Percentiles rank a stretch among this genome's conserved stretches.
Conservation (phyloP, 2,888 invertebrate genomes). For the Brachypterus glaber region DNA sequence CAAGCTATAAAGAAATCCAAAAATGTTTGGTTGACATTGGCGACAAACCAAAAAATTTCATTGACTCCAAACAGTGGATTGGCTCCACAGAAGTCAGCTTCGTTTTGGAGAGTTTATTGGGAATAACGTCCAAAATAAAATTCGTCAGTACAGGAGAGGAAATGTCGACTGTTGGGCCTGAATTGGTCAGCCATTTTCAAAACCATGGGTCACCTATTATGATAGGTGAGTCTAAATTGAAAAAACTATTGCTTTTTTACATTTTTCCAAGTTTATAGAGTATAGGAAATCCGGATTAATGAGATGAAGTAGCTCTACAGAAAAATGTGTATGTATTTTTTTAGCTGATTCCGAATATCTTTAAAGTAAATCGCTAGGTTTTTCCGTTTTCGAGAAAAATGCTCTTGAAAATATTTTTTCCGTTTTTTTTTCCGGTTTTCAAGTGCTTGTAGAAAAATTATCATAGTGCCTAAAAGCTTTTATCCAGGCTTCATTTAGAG, state of each 20-base stretch:
- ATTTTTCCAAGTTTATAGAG: too few species aligned
- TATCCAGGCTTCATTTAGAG: too few species aligned
- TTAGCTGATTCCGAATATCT: too few species aligned
- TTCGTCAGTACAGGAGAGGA: slow-evolving; percentile 81
- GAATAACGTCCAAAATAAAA: slow-evolving; percentile 70
- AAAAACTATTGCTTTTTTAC: not conserved
- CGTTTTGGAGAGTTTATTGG: slow-evolving; percentile 73
- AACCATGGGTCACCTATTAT: slow-evolving; percentile 93
- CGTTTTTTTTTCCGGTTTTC: too few species aligned
- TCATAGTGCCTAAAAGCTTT: too few species aligned
- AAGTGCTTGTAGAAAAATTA: too few species aligned
- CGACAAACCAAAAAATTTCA: slow-evolving; percentile 79
- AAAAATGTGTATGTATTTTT: too few species aligned
- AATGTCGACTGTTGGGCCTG: slow-evolving; percentile 65
- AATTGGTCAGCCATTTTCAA: slow-evolving; percentile 83
- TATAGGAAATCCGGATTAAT: too few species aligned
- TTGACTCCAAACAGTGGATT: slow-evolving; percentile 93
- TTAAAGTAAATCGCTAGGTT: too few species aligned
- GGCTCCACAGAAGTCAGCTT: slow-evolving; percentile 96
- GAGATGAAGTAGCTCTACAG: too few species aligned
- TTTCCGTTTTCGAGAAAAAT: too few species aligned
- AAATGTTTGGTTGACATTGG: slow-evolving; percentile 88
- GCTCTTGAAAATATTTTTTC: too few species aligned
- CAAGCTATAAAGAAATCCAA: slow-evolving; percentile 81
- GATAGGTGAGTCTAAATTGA: slow-evolving; percentile 61